phyloP scores from a whole-genome alignment of 2,888 invertebrate genomes.

The Anaspis maculata region DNA sequence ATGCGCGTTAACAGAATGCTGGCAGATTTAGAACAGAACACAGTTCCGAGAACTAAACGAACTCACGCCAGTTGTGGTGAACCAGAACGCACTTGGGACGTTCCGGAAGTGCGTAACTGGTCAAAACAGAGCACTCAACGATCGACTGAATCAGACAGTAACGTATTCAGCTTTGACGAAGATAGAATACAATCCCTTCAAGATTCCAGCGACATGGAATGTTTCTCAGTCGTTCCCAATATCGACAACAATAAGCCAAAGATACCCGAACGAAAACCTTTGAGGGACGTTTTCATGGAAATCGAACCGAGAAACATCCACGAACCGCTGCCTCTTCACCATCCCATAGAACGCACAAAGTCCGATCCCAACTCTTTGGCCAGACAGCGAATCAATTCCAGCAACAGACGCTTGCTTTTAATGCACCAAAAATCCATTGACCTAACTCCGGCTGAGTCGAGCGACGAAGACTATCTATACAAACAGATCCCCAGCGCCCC shows the following conservation, averaged over 20 bases:
- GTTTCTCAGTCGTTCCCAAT: slow-evolving; percentile 35
- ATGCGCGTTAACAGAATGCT: slow-evolving; percentile 47
- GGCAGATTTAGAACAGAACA: slow-evolving; percentile 45
- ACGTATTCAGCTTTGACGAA: slow-evolving; percentile 68
- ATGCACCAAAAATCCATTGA: slow-evolving; percentile 85
- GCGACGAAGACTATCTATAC: slow-evolving; percentile 73
- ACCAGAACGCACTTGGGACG: slow-evolving; percentile 48
- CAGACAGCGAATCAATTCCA: slow-evolving; percentile 62
- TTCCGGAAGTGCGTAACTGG: slow-evolving; percentile 45
- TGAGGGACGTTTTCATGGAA: slow-evolving; percentile 44
- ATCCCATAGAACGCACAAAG: slow-evolving; percentile 74
- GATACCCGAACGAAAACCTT: slow-evolving; percentile 21
- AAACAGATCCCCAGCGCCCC: slow-evolving; percentile 66
- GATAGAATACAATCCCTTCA: slow-evolving; percentile 66
- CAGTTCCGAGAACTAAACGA: slow-evolving; percentile 38
- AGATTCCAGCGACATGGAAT: slow-evolving; percentile 40
- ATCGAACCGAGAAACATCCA: slow-evolving; percentile 59
- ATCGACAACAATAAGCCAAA: slow-evolving; percentile 32
- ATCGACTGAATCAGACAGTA: slow-evolving; percentile 61
- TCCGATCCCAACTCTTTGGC: slow-evolving; percentile 78
- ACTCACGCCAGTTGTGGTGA: slow-evolving; percentile 52
- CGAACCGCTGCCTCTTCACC: slow-evolving; percentile 46
- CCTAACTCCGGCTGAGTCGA: slow-evolving; percentile 75
- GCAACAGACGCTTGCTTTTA: slow-evolving; percentile 65
- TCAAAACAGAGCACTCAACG: slow-evolving; percentile 43